These are phyloP conservation scores for Charanyca ferruginea DNA, from an alignment of 2,888 invertebrate genomes.

Conservation along the genomic window DNA sequence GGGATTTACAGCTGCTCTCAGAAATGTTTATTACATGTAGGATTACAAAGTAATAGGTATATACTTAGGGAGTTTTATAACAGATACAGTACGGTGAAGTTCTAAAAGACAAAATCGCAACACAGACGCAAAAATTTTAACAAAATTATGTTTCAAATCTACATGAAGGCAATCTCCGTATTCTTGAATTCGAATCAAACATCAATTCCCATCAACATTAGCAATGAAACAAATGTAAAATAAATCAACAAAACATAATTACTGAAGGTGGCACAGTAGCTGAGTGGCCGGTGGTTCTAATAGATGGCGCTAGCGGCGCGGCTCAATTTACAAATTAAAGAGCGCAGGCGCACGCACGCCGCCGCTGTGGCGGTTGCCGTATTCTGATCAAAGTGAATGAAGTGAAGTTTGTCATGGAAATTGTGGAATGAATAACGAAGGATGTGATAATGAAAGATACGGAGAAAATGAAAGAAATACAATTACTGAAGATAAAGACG, in stretches of 20 bases:
- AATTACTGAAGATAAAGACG: no score
- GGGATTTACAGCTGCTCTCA: no score
- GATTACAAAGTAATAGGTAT: no score
- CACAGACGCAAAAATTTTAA: not conserved
- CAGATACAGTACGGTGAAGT: not conserved
- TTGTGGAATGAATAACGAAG: not conserved
- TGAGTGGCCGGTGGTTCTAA: constrained; percentile 77
- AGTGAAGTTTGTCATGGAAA: not conserved
- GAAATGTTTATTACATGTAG: no score
- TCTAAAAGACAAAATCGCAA: not conserved
- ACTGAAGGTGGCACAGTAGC: constrained; percentile 63
- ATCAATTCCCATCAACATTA: constrained; percentile 55
- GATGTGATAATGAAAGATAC: not conserved
- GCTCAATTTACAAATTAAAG: constrained; percentile 89
- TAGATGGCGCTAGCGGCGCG: constrained; percentile 84
- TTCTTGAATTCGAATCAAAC: constrained; percentile 30
- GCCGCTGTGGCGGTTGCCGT: constrained; percentile 68
- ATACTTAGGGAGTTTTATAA: no score
- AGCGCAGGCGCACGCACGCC: constrained; percentile 74
- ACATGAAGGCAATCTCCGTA: not conserved
- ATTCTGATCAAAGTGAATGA: constrained; percentile 68
- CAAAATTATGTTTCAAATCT: not conserved
- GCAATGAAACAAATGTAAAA: constrained; percentile 45
- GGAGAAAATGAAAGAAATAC: not conserved
- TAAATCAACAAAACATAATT: constrained; percentile 55